phyloP scores from a whole-genome alignment of 2,888 invertebrate genomes.

The Carterocephalus palaemon region DNA sequence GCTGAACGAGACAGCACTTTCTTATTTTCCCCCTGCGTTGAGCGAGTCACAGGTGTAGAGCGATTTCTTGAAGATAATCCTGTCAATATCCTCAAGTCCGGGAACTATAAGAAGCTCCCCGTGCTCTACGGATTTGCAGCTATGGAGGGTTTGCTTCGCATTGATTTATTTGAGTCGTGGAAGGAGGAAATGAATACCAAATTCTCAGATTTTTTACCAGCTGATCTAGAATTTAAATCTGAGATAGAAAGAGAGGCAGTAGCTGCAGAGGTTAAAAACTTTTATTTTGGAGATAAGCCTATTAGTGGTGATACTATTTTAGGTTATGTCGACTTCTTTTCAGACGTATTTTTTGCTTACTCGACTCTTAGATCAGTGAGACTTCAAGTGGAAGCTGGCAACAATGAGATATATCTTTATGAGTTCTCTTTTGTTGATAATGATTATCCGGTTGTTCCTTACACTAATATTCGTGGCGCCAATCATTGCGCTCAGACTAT shows the following conservation, averaged over 20 bases:
- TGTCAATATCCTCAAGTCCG: slow-evolving; percentile 38
- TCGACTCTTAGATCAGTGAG: slow-evolving; percentile 39
- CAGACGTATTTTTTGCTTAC: slow-evolving; percentile 52
- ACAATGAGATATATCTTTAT: slow-evolving; percentile 42
- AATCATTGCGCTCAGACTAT: slow-evolving; percentile 41
- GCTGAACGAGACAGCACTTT: slow-evolving; percentile 31
- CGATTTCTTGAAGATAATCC: slow-evolving; percentile 43
- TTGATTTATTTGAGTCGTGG: slow-evolving; percentile 38
- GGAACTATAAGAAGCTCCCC: slow-evolving; percentile 39
- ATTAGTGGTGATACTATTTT: slow-evolving; percentile 33
- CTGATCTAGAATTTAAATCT: slow-evolving; percentile 38
- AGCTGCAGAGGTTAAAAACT: slow-evolving; percentile 37
- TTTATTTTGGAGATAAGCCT: slow-evolving; percentile 45
- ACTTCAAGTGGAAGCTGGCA: slow-evolving; percentile 35
- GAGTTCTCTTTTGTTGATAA: slow-evolving; percentile 45
- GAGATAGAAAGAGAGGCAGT: slow-evolving; percentile 36
- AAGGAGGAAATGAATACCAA: slow-evolving; percentile 45
- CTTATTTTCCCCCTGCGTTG: slow-evolving; percentile 36
- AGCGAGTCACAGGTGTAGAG: slow-evolving; percentile 31
- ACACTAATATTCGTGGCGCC: slow-evolving; percentile 41
- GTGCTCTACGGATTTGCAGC: slow-evolving; percentile 43
- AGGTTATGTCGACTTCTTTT: slow-evolving; percentile 37
- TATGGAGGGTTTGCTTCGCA: slow-evolving; percentile 41
- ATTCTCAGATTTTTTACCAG: slow-evolving; percentile 51
- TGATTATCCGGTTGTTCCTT: slow-evolving; percentile 34